Percentiles rank a stretch among this genome's conserved stretches.
Evolutionary conservation across 1,140 invertebrate species (phyloP).

Genomic region (Trichonephila inaurata): DNA sequence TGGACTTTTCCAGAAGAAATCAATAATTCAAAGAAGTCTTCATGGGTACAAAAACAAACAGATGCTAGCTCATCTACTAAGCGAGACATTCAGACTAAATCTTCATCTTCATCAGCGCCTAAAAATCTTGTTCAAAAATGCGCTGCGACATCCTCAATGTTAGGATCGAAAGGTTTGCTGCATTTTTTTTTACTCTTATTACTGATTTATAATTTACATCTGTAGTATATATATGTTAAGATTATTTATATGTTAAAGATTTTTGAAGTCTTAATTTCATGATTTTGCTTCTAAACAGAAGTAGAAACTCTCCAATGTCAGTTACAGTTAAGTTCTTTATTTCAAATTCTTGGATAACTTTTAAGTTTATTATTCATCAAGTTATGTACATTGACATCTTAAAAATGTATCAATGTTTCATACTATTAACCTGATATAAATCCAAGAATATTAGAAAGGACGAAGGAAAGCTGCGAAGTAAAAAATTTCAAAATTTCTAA

Average conservation of each 20-base stretch:
- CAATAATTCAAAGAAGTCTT: conserved; percentile 6
- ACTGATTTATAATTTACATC: background rate
- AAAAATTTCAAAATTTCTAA: too few species aligned
- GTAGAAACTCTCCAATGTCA: too few species aligned
- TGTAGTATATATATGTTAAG: background rate
- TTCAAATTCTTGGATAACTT: too few species aligned
- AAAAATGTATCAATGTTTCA: too few species aligned
- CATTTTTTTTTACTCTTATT: background rate
- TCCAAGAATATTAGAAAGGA: too few species aligned
- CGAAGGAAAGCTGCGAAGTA: too few species aligned
- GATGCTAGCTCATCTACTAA: background rate
- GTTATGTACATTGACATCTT: too few species aligned
- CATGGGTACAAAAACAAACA: background rate
- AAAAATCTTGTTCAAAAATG: background rate
- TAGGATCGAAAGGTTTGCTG: background rate
- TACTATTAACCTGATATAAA: too few species aligned
- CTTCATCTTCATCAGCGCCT: conserved; percentile 47
- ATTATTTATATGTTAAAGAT: background rate
- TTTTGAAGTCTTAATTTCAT: too few species aligned
- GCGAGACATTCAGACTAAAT: conserved; percentile 16
- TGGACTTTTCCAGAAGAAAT: conserved; percentile 85
- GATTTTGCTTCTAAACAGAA: too few species aligned
- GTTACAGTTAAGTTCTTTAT: too few species aligned
- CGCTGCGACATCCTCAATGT: background rate
- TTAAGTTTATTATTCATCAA: too few species aligned